Evolutionary conservation across 2,113 vertebrate species (phyloP), one percentile per base, ranked within the genome.

Genomic region (Mixornis gularis): DNA sequence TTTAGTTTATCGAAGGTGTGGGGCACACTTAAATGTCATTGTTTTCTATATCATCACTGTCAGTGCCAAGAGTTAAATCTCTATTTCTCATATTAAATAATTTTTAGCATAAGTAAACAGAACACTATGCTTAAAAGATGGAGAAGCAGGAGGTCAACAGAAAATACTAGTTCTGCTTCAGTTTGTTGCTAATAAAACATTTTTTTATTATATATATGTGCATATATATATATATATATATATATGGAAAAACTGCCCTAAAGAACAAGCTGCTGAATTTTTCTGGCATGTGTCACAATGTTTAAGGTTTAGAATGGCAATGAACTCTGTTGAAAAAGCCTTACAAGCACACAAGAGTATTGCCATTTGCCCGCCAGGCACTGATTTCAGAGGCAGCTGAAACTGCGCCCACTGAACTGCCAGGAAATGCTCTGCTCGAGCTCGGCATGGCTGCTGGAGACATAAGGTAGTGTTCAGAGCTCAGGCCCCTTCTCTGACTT

Each of bases 271-370:
- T 0, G 3, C 70, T 74, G 90, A 94, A 91, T 95, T 91, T 92
- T 95, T 94, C 93, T 94, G 95, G 85, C 85, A 96, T 96, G 89
- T 94, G 95, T 96, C 95, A 96, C 83, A 97, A 97, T 69, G 80
- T 93, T 97, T 96, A 94, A 96, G 89, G 90, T 86, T 92, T 95
- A 92, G 77, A 94, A 87, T 29, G 58, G 94, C 89, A 96, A 83
- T 95, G 95, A 94, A 92, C 94, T 94, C 92, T 56, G 78, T n/a
- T 92, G 94, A 87, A 92, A 79, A 94, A 93, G 82, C 91, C 92
- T 79, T 81, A 69, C 0, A 32, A 96, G 74, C 76, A 80, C 93
- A 95, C 82, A 60, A 27, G 84, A 71, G 58, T 44, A 83, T 38
- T 91, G 85, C 89, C 87, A 73, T 74, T 92, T 93, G 88, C 93